These are phyloP conservation scores for Cyanistes caeruleus DNA, from an alignment of 2,113 vertebrate species.

Conservation along the genomic window DNA sequence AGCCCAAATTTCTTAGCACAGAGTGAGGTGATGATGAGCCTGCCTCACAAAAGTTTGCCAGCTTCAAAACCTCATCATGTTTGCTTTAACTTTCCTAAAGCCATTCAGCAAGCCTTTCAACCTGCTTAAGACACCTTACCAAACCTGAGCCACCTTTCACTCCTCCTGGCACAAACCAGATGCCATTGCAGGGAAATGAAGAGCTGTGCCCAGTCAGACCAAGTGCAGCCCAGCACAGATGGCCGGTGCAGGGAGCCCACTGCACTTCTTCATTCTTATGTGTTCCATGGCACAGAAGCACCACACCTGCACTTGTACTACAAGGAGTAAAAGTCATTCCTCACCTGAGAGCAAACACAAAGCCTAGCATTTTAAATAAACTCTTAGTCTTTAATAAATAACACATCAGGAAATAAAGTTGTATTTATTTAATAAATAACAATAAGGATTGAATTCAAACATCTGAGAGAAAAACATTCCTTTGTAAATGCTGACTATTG, in stretches of 20 bases:
- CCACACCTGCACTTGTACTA: not conserved
- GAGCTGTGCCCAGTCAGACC: not conserved
- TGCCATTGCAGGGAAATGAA: not conserved
- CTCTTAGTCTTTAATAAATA: not conserved
- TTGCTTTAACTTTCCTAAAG: not conserved
- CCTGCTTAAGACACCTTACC: not conserved
- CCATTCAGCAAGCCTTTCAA: not conserved
- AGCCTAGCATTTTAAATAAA: not conserved
- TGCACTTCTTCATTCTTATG: not conserved
- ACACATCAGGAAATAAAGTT: not conserved
- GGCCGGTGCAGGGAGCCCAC: not conserved
- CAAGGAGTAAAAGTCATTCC: not conserved
- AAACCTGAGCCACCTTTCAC: not conserved
- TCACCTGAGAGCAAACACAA: not conserved
- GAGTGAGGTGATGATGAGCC: rapidly evolving
- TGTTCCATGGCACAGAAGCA: not conserved
- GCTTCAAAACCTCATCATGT: not conserved
- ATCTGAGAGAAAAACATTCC: not conserved
- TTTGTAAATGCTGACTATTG: not conserved
- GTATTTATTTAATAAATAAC: not conserved
- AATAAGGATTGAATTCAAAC: not conserved
- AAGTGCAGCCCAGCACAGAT: not conserved
- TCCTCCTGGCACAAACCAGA: not conserved
- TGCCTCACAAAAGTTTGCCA: not conserved
- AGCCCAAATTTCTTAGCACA: not conserved